These are phyloP conservation scores for Nesidiocoris tenuis DNA, from an alignment of 2,888 invertebrate genomes.

Conservation along the genomic window DNA sequence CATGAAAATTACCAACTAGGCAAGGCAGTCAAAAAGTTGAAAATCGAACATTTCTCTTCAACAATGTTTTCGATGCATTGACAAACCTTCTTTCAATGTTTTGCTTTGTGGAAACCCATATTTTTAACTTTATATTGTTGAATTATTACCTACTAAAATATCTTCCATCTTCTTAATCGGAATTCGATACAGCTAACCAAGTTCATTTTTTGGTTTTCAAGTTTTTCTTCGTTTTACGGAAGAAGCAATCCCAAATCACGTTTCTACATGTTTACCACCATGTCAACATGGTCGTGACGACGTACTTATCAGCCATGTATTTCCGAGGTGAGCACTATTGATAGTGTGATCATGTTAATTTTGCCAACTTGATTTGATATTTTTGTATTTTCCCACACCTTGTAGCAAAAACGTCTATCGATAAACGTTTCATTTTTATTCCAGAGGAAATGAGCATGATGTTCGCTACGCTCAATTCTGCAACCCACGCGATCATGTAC, in stretches of 20 bases:
- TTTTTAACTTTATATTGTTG: no score
- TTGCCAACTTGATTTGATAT: not conserved
- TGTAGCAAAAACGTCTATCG: not conserved
- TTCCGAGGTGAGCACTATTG: slow-evolving; percentile 40
- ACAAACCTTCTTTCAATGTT: no score
- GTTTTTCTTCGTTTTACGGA: slow-evolving; percentile 26
- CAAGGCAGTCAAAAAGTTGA: no score
- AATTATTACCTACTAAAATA: no score
- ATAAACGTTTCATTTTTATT: slow-evolving; percentile 28
- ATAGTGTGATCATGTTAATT: not conserved
- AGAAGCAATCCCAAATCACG: slow-evolving; percentile 44
- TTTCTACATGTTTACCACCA: slow-evolving; percentile 46
- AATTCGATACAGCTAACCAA: no score
- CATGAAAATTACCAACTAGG: no score
- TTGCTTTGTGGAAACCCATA: no score
- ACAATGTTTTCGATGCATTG: no score
- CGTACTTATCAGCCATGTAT: slow-evolving; percentile 41
- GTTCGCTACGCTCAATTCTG: slow-evolving; percentile 67
- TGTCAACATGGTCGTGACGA: slow-evolving; percentile 43
- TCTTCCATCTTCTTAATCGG: no score
- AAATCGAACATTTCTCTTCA: no score
- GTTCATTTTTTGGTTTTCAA: no score
- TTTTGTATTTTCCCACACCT: not conserved
- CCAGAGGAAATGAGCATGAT: slow-evolving; percentile 45
- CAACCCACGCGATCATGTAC: slow-evolving; percentile 91